Conservation (phyloP, 2,888 invertebrate genomes). For the Kryphioiulus occultus region DNA sequence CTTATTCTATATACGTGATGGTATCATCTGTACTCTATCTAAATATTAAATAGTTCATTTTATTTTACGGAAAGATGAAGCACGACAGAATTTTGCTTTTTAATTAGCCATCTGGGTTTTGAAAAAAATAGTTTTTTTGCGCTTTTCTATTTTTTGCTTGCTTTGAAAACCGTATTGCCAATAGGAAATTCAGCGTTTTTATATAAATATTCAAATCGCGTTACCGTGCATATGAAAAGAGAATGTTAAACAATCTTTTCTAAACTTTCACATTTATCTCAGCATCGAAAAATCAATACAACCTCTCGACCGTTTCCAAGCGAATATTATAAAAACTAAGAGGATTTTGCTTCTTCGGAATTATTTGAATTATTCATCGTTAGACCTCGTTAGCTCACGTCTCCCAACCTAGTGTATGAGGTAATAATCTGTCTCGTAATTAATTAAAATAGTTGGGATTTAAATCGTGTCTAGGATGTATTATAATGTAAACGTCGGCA, state of each 20-base stretch:
- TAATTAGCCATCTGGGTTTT: constrained; percentile 39
- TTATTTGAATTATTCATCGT: not conserved
- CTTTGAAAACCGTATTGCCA: not conserved
- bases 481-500: not conserved
- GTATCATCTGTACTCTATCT: constrained; percentile 36
- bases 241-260: constrained; percentile 32
- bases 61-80: not conserved
- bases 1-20: constrained; percentile 32
- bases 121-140: not conserved
- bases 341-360: not conserved
- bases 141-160: not conserved
- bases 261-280: constrained; percentile 36
- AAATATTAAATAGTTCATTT: constrained; percentile 32
- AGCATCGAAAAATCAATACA: constrained; percentile 15
- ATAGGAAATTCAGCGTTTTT: constrained; percentile 1
- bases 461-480: not conserved
- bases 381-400: not conserved
- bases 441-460: not conserved
- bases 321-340: not conserved
- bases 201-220: constrained; percentile 38
- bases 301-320: not conserved
- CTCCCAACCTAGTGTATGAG: not conserved
- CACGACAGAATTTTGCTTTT: constrained; percentile 35
- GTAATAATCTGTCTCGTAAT: not conserved
- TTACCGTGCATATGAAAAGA: constrained; percentile 40